A percentile compares a stretch with the other conserved stretches of the same genome.
Evolutionary conservation across 2,888 invertebrate species (phyloP).

Genomic region (Macropis europaea): DNA sequence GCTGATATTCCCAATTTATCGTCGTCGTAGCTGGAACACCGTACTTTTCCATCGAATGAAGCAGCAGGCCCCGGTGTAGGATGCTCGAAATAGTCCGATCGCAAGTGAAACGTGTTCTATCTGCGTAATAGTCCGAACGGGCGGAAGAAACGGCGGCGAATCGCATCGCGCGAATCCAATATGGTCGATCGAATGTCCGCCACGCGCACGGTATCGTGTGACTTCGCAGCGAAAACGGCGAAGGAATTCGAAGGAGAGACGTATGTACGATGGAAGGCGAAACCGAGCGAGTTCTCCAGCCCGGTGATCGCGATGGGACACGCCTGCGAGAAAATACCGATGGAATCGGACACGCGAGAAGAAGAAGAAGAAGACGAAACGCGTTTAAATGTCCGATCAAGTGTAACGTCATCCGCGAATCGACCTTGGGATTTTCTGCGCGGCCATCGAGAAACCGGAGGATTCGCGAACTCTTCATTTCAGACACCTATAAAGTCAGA

Average conservation of each 20-base stretch:
- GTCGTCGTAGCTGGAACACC: no score
- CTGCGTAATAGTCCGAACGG: slow-evolving; percentile 19
- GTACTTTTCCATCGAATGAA: no score
- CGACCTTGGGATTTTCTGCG: slow-evolving; percentile 11
- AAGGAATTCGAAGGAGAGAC: slow-evolving; percentile 26
- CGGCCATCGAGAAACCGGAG: slow-evolving; percentile 12
- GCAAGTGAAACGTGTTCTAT: slow-evolving; percentile 39
- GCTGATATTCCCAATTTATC: no score
- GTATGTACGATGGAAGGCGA: slow-evolving; percentile 42
- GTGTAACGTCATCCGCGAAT: slow-evolving; percentile 36
- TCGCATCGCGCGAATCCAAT: slow-evolving; percentile 47
- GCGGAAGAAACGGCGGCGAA: slow-evolving; percentile 23
- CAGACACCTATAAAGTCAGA: no score
- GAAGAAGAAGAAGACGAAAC: slow-evolving; percentile 9
- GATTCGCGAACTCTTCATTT: slow-evolving; percentile 1
- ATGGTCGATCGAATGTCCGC: slow-evolving; percentile 64
- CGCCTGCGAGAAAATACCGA: slow-evolving; percentile 48
- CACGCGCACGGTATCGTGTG: slow-evolving; percentile 68
- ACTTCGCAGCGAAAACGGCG: slow-evolving; percentile 53
- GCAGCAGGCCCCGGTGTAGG: no score
- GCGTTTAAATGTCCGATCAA: slow-evolving; percentile 43
- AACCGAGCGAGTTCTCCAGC: slow-evolving; percentile 6
- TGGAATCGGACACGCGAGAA: slow-evolving; percentile 43
- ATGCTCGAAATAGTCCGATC: slow-evolving; percentile 13
- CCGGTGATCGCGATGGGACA: slow-evolving; percentile 3